Conservation (phyloP, 53 echinoderm and acorn worm species). For the Antedon mediterranea region DNA sequence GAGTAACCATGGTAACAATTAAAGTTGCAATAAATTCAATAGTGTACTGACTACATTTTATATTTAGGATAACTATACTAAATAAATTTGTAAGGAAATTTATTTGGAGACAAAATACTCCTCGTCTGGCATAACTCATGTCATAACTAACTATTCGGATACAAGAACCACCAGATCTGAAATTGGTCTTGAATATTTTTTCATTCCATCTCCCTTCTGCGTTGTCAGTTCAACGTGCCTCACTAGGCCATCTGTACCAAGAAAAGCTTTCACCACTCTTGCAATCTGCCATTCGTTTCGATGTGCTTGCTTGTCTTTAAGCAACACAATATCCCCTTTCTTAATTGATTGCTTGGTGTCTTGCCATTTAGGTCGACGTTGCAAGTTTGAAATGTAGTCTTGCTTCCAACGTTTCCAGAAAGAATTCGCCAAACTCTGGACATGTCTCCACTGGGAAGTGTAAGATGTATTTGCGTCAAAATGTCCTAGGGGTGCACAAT, state of each 20-base stretch:
- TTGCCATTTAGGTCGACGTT: conserved; percentile 25
- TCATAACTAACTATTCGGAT: too few relatives aligned
- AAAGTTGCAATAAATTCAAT: too few relatives aligned
- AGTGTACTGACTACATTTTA: too few relatives aligned
- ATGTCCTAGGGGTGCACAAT: background rate
- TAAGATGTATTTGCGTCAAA: background rate
- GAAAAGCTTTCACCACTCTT: conserved; percentile 12
- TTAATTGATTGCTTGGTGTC: conserved; percentile 13
- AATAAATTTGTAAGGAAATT: too few relatives aligned
- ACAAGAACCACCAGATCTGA: too few relatives aligned
- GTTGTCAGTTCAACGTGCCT: conserved; percentile 20
- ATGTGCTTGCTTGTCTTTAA: conserved; percentile 17
- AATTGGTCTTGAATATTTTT: too few relatives aligned
- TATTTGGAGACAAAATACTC: too few relatives aligned
- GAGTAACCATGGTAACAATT: too few relatives aligned
- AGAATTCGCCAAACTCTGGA: background rate
- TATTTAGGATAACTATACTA: too few relatives aligned
- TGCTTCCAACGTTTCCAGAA: background rate
- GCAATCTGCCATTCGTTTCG: conserved; percentile 30
- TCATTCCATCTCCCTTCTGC: too few relatives aligned
- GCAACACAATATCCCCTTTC: conserved; percentile 23
- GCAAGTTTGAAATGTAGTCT: conserved; percentile 9
- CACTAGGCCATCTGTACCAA: conserved; percentile 20
- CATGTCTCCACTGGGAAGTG: background rate
- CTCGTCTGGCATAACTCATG: too few relatives aligned